Evolutionary conservation across 2,888 invertebrate species (phyloP), one percentile per base, ranked within the genome.

Genomic region (Meliscaeva auricollis): DNA sequence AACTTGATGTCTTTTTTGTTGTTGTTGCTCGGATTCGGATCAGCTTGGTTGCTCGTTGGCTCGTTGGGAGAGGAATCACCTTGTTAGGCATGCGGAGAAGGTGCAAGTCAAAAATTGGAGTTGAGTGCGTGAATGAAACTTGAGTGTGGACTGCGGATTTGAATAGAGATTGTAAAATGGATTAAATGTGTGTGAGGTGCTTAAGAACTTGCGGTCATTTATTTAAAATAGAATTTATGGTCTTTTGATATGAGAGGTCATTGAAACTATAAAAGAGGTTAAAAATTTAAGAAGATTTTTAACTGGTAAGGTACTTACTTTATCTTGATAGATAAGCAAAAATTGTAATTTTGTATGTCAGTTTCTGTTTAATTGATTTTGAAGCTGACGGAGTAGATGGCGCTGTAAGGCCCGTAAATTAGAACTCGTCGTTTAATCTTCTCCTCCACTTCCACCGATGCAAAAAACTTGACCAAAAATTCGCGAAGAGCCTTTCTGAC

Each of bases 1-100:
- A 84, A 84, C 84, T 84, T 84, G 84, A 75, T 79, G 44, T 50
- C 30, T 48, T 52, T 77, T 26, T 26, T 26, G 7, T n/a, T n/a
- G n/a, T n/a, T n/a, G n/a, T n/a, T n/a, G n/a, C n/a, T n/a, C n/a
- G n/a, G n/a, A n/a, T 75, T 46, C 38, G n/a, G 20, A 62, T 41
- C 48, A 50, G 32, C 8, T 15, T n/a, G 2, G n/a, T 26, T 13
- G 38, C 30, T 15, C 20, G 1, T 1, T 6, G 0, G 72, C 15
- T 26, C n/a, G n/a, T 22, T 13, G 9, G 8, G 60, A 48, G 41
- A 69, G 74, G 69, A 83, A 72, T 80, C 66, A 80, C 75, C 84
- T 84, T 80, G 80, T 62, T 54, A 46, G 70, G 60, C 44, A 22
- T n/a, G 32, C 58, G 22, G 17, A 22, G 35, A 22, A 38, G 17